Evolutionary conservation across 2,113 vertebrate genomes (phyloP), one percentile per base, ranked within the genome.

Genomic region (Ranitomeya imitator): DNA sequence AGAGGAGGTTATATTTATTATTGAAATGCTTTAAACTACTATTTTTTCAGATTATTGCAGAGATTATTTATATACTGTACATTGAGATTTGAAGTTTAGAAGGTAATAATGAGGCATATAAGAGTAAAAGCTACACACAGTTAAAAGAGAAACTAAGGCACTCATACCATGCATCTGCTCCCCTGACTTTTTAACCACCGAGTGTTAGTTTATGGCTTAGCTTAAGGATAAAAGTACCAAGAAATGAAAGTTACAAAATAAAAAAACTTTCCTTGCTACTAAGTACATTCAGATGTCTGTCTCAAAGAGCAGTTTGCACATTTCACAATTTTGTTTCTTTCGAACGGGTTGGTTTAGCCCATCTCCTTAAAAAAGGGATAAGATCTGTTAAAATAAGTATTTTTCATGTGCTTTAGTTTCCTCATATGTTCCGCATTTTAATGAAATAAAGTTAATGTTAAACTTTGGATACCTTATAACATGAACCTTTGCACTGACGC

Each of bases 121-220:
- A 73, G 59, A 69, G 69, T 13, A 74, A 77, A 74, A 80, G 51
- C 60, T 88, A 65, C 54, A 79, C 51, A 59, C 71, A 60, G 90
- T 87, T 93, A 91, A 93, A 95, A 91, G 82, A 90, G 83, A 91
- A 90, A 92, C 90, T 86, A 90, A 92, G 92, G 83, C 89, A 91
- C 90, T 91, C 79, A 88, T 91, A 89, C 90, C 61, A 86, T 94
- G 92, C 94, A 95, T 95, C 94, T 96, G 94, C 91, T 94, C 90
- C 85, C 90, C 90, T 95, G 95, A 95, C 95, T 95, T 96, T 93
- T 95, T 96, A 96, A 96, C 95, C 95, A 95, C 85, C 90, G 91
- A 94, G 95, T 96, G 95, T 93, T 96, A 95, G 94, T 96, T 96
- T 96, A 96, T 96, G 94, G 94, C 94, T 90, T 91, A 95, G 95